phyloP scores from a whole-genome alignment of 2,113 vertebrate genomes.

The Scopus umbretta region DNA sequence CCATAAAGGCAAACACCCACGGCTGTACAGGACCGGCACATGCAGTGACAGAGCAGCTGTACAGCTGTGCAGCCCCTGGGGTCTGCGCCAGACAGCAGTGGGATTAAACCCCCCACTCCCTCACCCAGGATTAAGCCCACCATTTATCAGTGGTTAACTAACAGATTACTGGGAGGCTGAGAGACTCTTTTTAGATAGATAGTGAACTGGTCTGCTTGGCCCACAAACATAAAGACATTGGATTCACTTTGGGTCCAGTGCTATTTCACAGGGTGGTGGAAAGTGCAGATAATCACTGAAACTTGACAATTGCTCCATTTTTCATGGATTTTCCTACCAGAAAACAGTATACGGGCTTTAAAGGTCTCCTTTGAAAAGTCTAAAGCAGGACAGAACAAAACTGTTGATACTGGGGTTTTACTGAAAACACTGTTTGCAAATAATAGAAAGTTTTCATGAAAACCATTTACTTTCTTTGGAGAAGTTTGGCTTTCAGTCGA shows the following conservation, averaged over 20 bases:
- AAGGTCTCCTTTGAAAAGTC: background rate
- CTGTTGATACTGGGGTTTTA: background rate
- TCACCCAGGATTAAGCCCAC: background rate
- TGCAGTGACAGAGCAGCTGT: background rate
- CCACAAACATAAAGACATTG: background rate
- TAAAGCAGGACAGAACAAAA: background rate
- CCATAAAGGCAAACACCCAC: background rate
- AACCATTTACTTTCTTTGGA: conserved; percentile 9
- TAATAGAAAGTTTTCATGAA: background rate
- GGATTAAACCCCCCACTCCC: background rate
- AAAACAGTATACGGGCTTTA: background rate
- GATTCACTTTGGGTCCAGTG: background rate
- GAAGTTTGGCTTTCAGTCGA: background rate
- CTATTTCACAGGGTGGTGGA: accelerated
- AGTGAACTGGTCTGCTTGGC: background rate
- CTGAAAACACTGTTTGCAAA: background rate
- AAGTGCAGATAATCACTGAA: background rate
- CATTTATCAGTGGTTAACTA: background rate
- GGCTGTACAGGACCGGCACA: accelerated
- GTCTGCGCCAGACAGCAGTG: background rate
- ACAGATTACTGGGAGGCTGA: background rate
- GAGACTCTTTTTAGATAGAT: background rate
- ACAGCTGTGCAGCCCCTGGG: background rate
- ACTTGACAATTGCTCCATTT: background rate
- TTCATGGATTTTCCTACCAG: conserved; percentile 7